Base-by-base conservation (phyloP, 2,888 invertebrate species). In the Microplitis deprimator region DNA sequence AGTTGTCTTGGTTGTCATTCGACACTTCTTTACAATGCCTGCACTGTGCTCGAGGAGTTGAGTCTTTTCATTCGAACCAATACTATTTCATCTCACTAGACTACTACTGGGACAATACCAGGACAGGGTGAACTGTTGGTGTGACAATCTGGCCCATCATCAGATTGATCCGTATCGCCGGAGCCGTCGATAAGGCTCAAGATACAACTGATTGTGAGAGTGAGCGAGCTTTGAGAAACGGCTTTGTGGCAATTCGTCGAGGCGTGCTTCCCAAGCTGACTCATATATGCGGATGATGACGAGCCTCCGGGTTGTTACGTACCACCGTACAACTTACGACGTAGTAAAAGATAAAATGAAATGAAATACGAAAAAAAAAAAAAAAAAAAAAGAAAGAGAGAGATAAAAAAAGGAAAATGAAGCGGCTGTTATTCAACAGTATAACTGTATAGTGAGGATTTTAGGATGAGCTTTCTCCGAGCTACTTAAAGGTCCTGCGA, bases 231-330 rank as follows among this genome's bases (percentile, higher is more conserved):
- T 71, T 61, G 75, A 68, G 72, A 76, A 78, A 79, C 76, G 74
- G 84, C 83, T 82, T 81, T 81, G 82, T 82, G 81, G 78, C 80
- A 79, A 81, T 81, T 76, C 81, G 81, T 73, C 81, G 83, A 84
- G 73, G 80, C 84, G 84, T 79, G 84, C 85, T 85, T 87, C 85
- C 79, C 84, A 83, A 83, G 81, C 83, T 86, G 87, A 87, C 82
- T 87, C 87, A 87, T 87, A 84, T 86, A 87, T 87, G 82, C 82
- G 75, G 73, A 68, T 76, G 76, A 65, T 61, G 64, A 50, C 73
- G 60, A 74, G 38, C 76, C 74, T 72, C 64, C 77, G 29, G 75
- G 68, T 73, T 61, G 70, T 29, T 41, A 59, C 59, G 17, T 70
- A 59, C 17, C n/a, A 68, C 40, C 20, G 17, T 68, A 77, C 73